These are phyloP conservation scores for Caenorhabditis afra DNA, from an alignment of 2,888 invertebrate genomes.

Conservation along the genomic window DNA sequence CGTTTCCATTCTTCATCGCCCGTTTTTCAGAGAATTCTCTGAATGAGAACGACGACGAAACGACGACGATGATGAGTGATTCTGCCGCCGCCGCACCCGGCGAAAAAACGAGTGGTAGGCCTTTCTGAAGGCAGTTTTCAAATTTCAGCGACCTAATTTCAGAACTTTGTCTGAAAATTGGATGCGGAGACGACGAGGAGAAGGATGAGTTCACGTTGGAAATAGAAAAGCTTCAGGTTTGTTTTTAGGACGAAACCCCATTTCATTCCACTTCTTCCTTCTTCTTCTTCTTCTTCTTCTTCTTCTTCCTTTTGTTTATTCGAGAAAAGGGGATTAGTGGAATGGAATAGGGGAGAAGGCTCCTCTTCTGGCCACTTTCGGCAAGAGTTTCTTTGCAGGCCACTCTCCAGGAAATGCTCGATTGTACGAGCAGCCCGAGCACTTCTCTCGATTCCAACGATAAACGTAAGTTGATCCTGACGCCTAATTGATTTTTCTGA, in stretches of 20 bases:
- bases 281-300: conserved; percentile 2
- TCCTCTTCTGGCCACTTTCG: conserved; percentile 24
- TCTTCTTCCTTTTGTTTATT: conserved; percentile 47
- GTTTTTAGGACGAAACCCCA: conserved; percentile 17
- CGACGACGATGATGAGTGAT: conserved; percentile 11
- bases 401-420: conserved; percentile 63
- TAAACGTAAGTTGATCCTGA: conserved; percentile 41
- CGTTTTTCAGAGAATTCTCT: conserved; percentile 48
- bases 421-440: conserved; percentile 63
- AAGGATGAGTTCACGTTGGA: conserved; percentile 57
- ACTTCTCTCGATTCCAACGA: conserved; percentile 60
- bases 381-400: conserved; percentile 43
- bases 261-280: conserved; percentile 28
- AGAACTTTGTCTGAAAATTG: conserved; percentile 46
- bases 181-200: conserved; percentile 43
- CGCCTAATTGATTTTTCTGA: neutral
- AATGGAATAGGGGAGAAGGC: conserved; percentile 22
- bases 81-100: neutral
- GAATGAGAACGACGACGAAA: conserved; percentile 20
- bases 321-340: conserved; percentile 53
- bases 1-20: neutral
- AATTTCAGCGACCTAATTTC: neutral
- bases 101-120: conserved; percentile 23
- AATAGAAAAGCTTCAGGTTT: conserved; percentile 59
- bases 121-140: neutral